Conservation (phyloP, 2,113 vertebrate species). For the Anarrhichthys ocellatus region DNA sequence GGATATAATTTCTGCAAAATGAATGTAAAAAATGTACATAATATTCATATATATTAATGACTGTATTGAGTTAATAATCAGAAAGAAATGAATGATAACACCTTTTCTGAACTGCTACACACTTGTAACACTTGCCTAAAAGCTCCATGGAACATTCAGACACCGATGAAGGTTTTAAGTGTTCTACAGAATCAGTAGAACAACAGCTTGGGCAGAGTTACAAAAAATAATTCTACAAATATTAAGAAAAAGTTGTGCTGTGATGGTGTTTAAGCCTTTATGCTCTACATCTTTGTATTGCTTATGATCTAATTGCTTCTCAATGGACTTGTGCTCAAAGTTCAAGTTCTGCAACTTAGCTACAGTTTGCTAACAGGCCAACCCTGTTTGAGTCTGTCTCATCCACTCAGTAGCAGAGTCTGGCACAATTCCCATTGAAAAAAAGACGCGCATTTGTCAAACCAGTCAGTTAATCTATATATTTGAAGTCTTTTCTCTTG, state of each 20-base stretch:
- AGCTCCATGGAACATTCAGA: constrained; percentile 42
- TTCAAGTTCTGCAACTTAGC: constrained; percentile 5
- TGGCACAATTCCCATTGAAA: neutral
- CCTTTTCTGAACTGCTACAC: constrained; percentile 17
- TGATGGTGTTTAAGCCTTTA: constrained; percentile 17
- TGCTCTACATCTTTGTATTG: neutral
- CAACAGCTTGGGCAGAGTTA: neutral
- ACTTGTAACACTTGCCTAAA: constrained; percentile 41
- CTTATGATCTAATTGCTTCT: neutral
- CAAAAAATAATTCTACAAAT: neutral
- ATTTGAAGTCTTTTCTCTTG: neutral
- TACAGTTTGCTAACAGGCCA: neutral
- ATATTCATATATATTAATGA: constrained; percentile 5
- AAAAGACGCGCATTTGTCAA: neutral
- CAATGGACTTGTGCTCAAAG: constrained; percentile 20
- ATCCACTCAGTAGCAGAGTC: neutral
- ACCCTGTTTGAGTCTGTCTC: neutral
- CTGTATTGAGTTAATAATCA: neutral
- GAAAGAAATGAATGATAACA: constrained; percentile 14
- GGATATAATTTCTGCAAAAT: constrained; percentile 7
- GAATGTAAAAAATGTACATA: constrained; percentile 19
- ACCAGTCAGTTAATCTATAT: neutral
- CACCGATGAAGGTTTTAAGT: neutral
- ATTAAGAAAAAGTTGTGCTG: neutral
- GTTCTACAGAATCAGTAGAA: constrained; percentile 5